Percentiles rank a stretch among this genome's conserved stretches.
Evolutionary conservation across 2,113 vertebrate genomes (phyloP).

Genomic region (Panthera tigris): DNA sequence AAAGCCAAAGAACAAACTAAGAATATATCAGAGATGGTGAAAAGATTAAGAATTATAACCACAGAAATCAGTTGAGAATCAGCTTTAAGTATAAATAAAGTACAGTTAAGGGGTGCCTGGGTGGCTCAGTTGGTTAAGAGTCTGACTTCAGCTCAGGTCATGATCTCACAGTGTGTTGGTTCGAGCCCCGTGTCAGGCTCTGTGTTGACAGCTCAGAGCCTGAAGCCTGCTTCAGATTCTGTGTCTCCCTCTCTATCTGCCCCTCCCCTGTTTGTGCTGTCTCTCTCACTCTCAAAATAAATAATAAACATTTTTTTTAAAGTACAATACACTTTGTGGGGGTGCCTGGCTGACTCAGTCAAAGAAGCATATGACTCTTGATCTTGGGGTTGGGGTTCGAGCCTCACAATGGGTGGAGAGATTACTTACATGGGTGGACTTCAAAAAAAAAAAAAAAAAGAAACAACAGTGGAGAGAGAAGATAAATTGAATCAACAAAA

Average conservation of each 20-base stretch:
- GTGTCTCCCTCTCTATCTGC: no score
- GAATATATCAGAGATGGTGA: neutral
- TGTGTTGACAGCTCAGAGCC: no score
- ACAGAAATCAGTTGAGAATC: conserved; percentile 39
- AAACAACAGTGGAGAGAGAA: neutral
- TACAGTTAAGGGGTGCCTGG: neutral
- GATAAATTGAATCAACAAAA: neutral
- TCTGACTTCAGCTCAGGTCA: no score
- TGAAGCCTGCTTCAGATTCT: no score
- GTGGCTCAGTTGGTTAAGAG: neutral
- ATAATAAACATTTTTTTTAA: no score
- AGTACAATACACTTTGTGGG: neutral
- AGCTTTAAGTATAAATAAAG: conserved; percentile 4
- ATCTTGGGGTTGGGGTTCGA: neutral
- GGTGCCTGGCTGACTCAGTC: neutral
- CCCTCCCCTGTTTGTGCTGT: no score
- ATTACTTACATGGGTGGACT: neutral
- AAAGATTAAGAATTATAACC: neutral
- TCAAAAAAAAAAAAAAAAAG: neutral
- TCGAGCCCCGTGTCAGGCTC: no score
- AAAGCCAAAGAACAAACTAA: conserved; percentile 38
- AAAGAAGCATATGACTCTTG: neutral
- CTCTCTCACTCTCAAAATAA: no score
- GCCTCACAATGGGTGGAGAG: neutral
- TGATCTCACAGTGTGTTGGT: no score